These are phyloP conservation scores for Diaprepes abbreviatus DNA, from an alignment of 2,888 invertebrate species.

Conservation along the genomic window DNA sequence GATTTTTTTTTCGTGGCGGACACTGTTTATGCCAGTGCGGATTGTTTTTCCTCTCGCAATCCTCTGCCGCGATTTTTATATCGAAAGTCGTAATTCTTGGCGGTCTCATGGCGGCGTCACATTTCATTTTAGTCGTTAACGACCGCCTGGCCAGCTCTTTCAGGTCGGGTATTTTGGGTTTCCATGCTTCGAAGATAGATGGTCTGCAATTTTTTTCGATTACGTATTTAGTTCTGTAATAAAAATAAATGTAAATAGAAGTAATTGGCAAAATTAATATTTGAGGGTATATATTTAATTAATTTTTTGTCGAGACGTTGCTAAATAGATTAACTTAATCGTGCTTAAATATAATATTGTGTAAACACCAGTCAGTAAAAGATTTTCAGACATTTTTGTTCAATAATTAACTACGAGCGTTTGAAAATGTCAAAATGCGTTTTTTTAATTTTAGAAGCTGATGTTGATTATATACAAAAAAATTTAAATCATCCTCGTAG, in stretches of 20 bases:
- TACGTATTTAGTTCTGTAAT: constrained; percentile 28
- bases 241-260: not conserved
- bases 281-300: no score
- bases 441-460: no score
- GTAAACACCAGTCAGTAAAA: no score
- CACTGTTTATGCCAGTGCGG: constrained; percentile 31
- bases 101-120: constrained; percentile 26
- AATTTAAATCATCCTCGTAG: no score
- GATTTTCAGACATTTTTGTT: no score
- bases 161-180: constrained; percentile 55
- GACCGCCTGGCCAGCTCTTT: not conserved
- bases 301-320: no score
- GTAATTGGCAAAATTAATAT: no score
- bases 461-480: no score
- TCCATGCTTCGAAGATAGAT: constrained; percentile 56
- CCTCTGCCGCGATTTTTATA: constrained; percentile 39
- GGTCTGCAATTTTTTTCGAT: constrained; percentile 54
- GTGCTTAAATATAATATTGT: no score
- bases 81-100: constrained; percentile 26
- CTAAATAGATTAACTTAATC: no score
- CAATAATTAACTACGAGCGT: no score
- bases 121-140: constrained; percentile 18
- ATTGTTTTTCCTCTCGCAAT: constrained; percentile 37
- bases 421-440: no score
- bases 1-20: constrained; percentile 28